phyloP scores from a whole-genome alignment of 2,797 vertebrate species.

The Halcyon chelicuti region DNA sequence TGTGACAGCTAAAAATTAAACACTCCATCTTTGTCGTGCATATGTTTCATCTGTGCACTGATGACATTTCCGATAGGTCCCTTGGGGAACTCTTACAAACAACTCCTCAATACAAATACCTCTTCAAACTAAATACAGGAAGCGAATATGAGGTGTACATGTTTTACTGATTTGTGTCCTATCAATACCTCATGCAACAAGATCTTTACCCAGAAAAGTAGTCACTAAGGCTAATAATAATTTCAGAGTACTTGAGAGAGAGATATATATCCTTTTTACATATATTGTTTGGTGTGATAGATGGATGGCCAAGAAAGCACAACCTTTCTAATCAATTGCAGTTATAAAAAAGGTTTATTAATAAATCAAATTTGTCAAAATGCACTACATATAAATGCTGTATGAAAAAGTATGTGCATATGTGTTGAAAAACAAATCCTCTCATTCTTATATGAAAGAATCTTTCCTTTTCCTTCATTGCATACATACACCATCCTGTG shows the following conservation, averaged over 20 bases:
- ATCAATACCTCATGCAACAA: not conserved
- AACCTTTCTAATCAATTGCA: not conserved
- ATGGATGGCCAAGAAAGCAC: not conserved
- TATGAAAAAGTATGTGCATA: not conserved
- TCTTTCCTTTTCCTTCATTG: not conserved
- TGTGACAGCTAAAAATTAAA: not conserved
- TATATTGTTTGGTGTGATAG: not conserved
- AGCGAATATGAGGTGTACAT: not conserved
- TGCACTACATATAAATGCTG: not conserved
- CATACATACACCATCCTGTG: accelerated
- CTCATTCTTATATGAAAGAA: not conserved
- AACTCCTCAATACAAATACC: not conserved
- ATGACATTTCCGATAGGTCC: not conserved
- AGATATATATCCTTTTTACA: not conserved
- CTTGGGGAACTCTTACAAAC: not conserved
- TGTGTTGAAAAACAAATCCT: not conserved
- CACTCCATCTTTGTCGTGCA: not conserved
- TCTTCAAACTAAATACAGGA: not conserved
- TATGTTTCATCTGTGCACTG: not conserved
- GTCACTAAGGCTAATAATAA: not conserved
- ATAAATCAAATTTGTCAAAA: not conserved
- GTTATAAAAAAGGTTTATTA: not conserved
- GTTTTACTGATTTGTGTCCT: not conserved
- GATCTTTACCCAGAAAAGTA: not conserved
- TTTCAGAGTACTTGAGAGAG: not conserved